These are phyloP conservation scores for Drosophila neotestacea DNA, from an alignment of 2,888 invertebrate genomes.

Conservation along the genomic window DNA sequence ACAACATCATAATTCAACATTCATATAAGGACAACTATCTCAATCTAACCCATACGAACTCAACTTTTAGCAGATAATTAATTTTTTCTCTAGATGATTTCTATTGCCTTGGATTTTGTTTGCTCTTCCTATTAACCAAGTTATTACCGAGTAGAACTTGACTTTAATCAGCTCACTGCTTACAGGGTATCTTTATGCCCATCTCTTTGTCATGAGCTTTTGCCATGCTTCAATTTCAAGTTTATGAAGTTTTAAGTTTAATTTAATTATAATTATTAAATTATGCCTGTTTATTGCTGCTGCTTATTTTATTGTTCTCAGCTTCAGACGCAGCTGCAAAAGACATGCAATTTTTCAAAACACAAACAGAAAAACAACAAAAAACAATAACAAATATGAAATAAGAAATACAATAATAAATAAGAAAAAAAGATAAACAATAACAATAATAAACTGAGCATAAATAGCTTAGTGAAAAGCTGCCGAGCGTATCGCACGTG, in stretches of 20 bases:
- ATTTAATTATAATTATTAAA: slow-evolving; percentile 45
- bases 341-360: slow-evolving; percentile 49
- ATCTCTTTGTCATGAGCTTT: slow-evolving; percentile 1
- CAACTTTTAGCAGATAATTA: not conserved
- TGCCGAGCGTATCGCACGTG: slow-evolving; percentile 63
- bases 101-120: too few relatives aligned
- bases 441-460: slow-evolving; percentile 34
- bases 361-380: slow-evolving; percentile 24
- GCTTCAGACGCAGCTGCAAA: slow-evolving; percentile 42
- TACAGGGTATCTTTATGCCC: slow-evolving; percentile 10
- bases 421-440: slow-evolving; percentile 3
- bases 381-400: slow-evolving; percentile 14
- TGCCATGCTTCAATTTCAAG: slow-evolving; percentile 41
- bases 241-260: slow-evolving; percentile 17
- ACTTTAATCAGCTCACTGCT: not conserved
- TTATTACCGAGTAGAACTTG: not conserved
- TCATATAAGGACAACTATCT: not conserved
- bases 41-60: not conserved
- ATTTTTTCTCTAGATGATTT: too few relatives aligned
- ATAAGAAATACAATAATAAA: not conserved
- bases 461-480: slow-evolving; percentile 37
- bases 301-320: slow-evolving; percentile 35
- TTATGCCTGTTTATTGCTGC: slow-evolving; percentile 51
- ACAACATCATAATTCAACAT: not conserved
- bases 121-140: too few relatives aligned